Evolutionary conservation across 2,888 invertebrate species (phyloP), one percentile per base, ranked within the genome.

Genomic region (Tortricodes alternella): DNA sequence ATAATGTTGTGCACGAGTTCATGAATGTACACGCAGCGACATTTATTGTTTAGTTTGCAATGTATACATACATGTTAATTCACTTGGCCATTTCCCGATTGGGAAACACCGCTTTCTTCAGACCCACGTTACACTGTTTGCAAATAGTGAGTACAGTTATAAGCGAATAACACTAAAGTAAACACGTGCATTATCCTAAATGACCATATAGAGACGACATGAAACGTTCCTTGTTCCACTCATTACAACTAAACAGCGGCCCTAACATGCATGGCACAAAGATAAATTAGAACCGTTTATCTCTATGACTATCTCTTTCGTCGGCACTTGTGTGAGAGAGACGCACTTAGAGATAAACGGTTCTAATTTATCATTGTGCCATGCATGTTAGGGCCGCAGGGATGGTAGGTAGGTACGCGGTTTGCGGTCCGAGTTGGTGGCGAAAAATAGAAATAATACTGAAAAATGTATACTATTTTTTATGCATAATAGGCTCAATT

Each of bases 131-230:
- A 35, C 49, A 37, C 49, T 49, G 55, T 44, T 56, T 56, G 43
- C 49, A 49, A 44, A 56, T 37, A 49, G 49, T 16, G 29, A 23
- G 41, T 43, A 43, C 49, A 37, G 55, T 55, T 48, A 46, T 32
- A 35, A n/a, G 41, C 41, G 41, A 43, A 41, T 35, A 55, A 49
- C 49, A 43, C 44, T 37, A 35, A 41, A 70, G 60, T 71, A 71
- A 76, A 78, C 69, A 74, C 76, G 71, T 75, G 75, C 76, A 77
- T 76, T 78, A 79, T 78, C 74, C 77, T 73, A 75, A 76, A 78
- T 79, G 66, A 60, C 75, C 71, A 71, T 77, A 77, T 44, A 37
- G 32, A 49, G 59, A 44, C 13, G 49, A 21, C 19, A 21, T 24
- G 48, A 32, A 53, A 53, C 37, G 46, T 53, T 39, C 34, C 23